Conservation (phyloP, 1,140 invertebrate species). For the Holcopasites calliopsidis region DNA sequence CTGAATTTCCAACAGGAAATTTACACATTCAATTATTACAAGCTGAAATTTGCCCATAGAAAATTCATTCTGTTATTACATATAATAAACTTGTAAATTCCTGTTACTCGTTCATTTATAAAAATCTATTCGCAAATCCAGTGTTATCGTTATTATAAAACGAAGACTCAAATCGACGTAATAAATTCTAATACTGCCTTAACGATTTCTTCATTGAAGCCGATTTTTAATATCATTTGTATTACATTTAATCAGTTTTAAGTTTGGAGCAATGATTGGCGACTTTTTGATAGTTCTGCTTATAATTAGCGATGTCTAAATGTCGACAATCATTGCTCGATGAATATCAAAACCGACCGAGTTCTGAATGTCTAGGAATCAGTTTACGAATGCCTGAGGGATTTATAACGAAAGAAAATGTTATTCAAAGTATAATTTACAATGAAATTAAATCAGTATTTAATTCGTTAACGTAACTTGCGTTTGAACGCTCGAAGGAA, state of each 20-base stretch:
- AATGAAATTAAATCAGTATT: neutral
- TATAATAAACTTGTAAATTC: neutral
- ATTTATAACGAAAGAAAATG: neutral
- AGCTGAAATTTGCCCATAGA: too few species aligned
- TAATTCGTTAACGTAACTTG: neutral
- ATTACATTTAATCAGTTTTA: constrained; percentile 28
- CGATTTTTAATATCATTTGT: constrained; percentile 42
- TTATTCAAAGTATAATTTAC: neutral
- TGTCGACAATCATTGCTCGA: constrained; percentile 11
- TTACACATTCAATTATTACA: neutral
- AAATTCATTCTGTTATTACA: neutral
- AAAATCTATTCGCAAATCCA: neutral
- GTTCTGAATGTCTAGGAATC: neutral
- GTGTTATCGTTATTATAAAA: neutral
- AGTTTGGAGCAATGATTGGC: constrained; percentile 22
- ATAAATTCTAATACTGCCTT: constrained; percentile 42
- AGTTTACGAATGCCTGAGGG: neutral
- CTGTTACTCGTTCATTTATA: neutral
- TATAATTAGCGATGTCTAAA: neutral
- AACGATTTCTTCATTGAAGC: constrained; percentile 27
- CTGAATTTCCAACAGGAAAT: too few species aligned
- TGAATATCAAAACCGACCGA: constrained; percentile 37
- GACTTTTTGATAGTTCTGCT: neutral
- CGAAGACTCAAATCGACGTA: constrained; percentile 23
- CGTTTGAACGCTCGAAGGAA: neutral